These are phyloP conservation scores for Drosophila macrospina DNA, from an alignment of 2,888 invertebrate species.

Conservation along the genomic window DNA sequence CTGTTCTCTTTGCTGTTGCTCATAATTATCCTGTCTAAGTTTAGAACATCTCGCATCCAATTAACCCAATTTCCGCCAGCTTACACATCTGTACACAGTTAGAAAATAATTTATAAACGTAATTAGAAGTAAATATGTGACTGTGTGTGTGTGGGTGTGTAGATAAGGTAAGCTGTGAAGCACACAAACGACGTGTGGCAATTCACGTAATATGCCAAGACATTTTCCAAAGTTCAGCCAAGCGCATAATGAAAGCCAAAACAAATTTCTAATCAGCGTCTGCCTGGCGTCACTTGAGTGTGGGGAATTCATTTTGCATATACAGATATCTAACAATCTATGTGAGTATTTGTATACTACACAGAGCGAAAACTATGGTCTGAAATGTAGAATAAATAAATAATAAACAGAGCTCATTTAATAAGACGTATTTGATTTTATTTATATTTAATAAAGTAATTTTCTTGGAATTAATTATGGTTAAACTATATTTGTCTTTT, in stretches of 20 bases:
- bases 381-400: too few relatives aligned
- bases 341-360: slow-evolving; percentile 9
- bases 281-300: slow-evolving; percentile 34
- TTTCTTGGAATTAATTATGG: not conserved
- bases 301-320: slow-evolving; percentile 26
- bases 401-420: not conserved
- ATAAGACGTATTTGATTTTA: not conserved
- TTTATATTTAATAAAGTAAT: not conserved
- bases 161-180: slow-evolving; percentile 43
- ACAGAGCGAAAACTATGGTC: slow-evolving; percentile 7
- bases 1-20: not conserved
- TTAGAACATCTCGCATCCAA: slow-evolving; percentile 22
- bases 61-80: slow-evolving; percentile 41
- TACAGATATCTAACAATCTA: slow-evolving; percentile 4
- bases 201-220: slow-evolving; percentile 40
- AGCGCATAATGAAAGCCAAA: slow-evolving; percentile 60
- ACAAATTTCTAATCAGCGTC: slow-evolving; percentile 67
- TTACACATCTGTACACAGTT: slow-evolving; percentile 12
- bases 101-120: slow-evolving; percentile 24
- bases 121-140: slow-evolving; percentile 23
- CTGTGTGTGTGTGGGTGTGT: slow-evolving; percentile 13
- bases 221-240: slow-evolving; percentile 54
- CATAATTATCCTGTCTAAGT: slow-evolving; percentile 24
- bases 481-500: not conserved
- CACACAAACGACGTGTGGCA: slow-evolving; percentile 24